Conservation (phyloP, 1,140 invertebrate genomes). For the Dinoponera quadriceps region DNA sequence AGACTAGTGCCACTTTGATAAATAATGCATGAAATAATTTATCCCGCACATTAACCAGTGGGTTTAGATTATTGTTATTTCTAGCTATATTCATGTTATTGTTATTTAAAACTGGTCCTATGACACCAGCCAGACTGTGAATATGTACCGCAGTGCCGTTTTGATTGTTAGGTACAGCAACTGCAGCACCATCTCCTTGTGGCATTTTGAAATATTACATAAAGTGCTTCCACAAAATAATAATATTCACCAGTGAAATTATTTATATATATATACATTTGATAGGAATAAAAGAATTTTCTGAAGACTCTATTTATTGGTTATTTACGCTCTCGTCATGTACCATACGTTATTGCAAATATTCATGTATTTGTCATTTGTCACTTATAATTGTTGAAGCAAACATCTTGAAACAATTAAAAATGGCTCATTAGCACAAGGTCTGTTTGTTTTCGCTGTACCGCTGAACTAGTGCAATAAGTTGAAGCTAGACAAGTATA, state of each 20-base stretch:
- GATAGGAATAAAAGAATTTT: not conserved
- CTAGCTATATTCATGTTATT: constrained; percentile 75
- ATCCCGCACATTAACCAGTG: constrained; percentile 94
- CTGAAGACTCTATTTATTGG: not conserved
- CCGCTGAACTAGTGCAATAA: too few species aligned
- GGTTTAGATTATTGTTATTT: constrained; percentile 87
- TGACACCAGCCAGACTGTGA: constrained; percentile 78
- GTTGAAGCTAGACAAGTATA: too few species aligned
- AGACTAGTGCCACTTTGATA: constrained; percentile 95
- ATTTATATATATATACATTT: too few species aligned
- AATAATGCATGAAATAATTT: constrained; percentile 98
- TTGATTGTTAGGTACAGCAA: constrained; percentile 77
- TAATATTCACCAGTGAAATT: not conserved
- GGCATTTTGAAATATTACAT: constrained; percentile 76
- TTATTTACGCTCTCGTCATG: constrained; percentile 25
- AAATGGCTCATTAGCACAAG: not conserved
- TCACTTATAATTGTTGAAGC: constrained; percentile 30
- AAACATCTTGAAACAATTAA: constrained; percentile 60
- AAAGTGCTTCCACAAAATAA: constrained; percentile 26
- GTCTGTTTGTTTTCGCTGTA: too few species aligned
- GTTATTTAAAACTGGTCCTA: constrained; percentile 78
- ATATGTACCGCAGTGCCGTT: constrained; percentile 79
- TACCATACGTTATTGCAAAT: constrained; percentile 30
- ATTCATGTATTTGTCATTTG: constrained; percentile 35
- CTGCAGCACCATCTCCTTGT: constrained; percentile 75